These are phyloP conservation scores for Cottoperca gobio DNA, from an alignment of 2,797 vertebrate genomes.

Conservation along the genomic window DNA sequence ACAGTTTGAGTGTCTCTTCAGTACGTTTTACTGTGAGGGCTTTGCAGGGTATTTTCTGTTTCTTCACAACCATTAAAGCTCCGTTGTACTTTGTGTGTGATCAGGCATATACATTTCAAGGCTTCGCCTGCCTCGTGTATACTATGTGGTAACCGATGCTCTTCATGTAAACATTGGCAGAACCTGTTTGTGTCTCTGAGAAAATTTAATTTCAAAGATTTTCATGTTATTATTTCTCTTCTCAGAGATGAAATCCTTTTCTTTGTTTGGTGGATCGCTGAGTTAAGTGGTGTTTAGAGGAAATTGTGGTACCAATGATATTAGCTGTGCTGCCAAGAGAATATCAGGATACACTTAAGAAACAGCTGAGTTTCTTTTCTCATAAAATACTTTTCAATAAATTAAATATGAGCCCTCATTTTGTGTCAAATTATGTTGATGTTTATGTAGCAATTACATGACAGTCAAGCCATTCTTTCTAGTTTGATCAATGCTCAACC, in stretches of 20 bases:
- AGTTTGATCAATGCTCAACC: constrained; percentile 26
- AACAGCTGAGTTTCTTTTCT: constrained; percentile 9
- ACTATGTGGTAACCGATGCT: not conserved
- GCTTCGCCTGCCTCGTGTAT: not conserved
- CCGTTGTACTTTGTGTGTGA: not conserved
- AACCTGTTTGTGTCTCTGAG: constrained; percentile 13
- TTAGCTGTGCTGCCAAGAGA: constrained; percentile 17
- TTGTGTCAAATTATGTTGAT: constrained; percentile 17
- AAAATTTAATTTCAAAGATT: constrained; percentile 12
- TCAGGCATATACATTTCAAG: not conserved
- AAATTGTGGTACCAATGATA: constrained; percentile 11
- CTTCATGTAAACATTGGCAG: constrained; percentile 15
- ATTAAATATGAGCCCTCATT: constrained; percentile 25
- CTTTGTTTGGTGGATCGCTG: not conserved
- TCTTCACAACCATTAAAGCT: not conserved
- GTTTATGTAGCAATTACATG: constrained; percentile 34
- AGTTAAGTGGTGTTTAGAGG: constrained; percentile 19
- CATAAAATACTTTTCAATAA: constrained; percentile 22
- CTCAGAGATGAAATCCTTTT: constrained; percentile 10
- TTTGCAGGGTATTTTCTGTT: not conserved
- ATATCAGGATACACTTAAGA: constrained; percentile 19
- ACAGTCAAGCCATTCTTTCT: constrained; percentile 24
- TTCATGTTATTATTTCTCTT: not conserved
- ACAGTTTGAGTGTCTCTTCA: not conserved
- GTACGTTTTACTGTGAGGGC: not conserved